Evolutionary conservation across 2,888 invertebrate genomes (phyloP), one percentile per base, ranked within the genome.

Genomic region (Rhagophthalmus giganteus): DNA sequence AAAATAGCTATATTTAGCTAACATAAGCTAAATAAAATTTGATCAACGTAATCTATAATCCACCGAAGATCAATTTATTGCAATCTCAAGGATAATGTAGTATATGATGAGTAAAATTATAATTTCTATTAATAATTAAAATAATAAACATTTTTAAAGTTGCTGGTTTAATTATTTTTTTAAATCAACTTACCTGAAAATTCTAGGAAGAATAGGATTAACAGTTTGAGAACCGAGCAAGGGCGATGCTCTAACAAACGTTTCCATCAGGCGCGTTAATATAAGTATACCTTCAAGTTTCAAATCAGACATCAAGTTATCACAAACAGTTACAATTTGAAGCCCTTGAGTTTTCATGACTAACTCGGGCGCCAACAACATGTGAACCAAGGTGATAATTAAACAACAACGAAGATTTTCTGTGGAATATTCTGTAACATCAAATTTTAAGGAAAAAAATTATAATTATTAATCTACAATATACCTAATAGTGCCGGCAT

Each of bases 331-430:
- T 58, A 91, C 82, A 54, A 94, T 81, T 35, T 81, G 79, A 7
- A 79, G 78, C 1, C 92, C 91, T 51, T 86, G 83, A 5, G 82
- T 83, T 60, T 83, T 77, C 50, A 93, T 78, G 68, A 90, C 90
- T 59, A 87, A 82, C 64, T 88, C 84, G 0, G 92, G 90, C 55
- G 86, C 87, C 7, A 94, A 75, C 9, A 93, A 74, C 0, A 91
- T 81, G 71, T 94, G 92, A 1, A 88, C 90, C 72, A 90, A 85
- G 70, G 88, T 86, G 68, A 95, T 88, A 64, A 87, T 84, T 8
- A 94, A 79, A 56, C 90, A 88, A 49, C 85, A 82, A 54, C 87
- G 80, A 7, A 94, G 78, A 72, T 90, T 87, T 68, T 94, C 94
- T 0, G 90, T 83, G 0, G 90, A 87, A 72, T 83, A 81, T 73